Base-by-base conservation (phyloP, 2,888 invertebrate species). In the Andrena praecox region DNA sequence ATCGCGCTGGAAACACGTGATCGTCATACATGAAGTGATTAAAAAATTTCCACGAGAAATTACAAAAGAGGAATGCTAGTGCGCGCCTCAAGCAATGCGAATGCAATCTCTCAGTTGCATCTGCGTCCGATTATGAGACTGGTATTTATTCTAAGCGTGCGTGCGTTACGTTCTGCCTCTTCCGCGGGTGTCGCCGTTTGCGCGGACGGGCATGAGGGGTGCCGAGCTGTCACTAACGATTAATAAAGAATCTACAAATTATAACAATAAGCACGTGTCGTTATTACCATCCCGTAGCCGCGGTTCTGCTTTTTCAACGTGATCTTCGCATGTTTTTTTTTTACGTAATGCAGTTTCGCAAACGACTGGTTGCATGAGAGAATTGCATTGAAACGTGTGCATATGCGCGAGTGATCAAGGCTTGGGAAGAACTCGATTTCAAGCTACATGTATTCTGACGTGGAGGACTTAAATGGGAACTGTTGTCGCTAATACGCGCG, bases 341-440 rank as follows among this genome's bases (percentile, higher is more conserved):
- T 75, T 75, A 59, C 63, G 69, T 75, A 79, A 75, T 6, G 29
- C 6, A 3, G 35, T 59, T 66, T 59, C 35, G 12, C 29, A 59
- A 66, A 56, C 52, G 54, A 70, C 62, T 48, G 10, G 2, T 52
- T 31, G 52, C 12, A 27, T 24, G 7, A 27, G 42, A 42, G 64
- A 54, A 63, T 42, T 5, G 10, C 20, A 42, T 60, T 67, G 52
- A 10, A 56, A 16, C 20, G 31, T 48, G 54, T 16, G n/a, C 31
- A 48, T 48, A 35, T 27, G 12, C 5, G 48, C 35, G 54, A 27
- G n/a, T 48, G n/a, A 12, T 6, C 42, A 20, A 3, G 7, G 16
- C 33, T 24, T 71, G 71, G 56, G 63, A 70, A 76, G 70, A 66
- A 16, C 59, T 63, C 54, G 63, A 35, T 35, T n/a, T 33, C 3